phyloP scores from a whole-genome alignment of 2,113 vertebrate species.

The Motacilla tschutschensis region DNA sequence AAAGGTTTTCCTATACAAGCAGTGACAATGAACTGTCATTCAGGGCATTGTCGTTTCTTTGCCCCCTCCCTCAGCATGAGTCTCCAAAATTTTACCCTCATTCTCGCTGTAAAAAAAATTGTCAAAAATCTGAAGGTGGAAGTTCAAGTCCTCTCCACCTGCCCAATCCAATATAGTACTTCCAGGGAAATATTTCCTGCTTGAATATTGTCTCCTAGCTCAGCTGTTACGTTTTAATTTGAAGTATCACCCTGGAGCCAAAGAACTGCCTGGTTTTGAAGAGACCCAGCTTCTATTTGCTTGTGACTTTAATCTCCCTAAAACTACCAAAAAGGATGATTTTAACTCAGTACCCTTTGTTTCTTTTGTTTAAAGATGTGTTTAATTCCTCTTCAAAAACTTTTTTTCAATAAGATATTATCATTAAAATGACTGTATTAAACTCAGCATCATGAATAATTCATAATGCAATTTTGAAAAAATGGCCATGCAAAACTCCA shows the following conservation, averaged over 20 bases:
- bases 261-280: background rate
- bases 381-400: slow-evolving; percentile 8
- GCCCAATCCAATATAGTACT: background rate
- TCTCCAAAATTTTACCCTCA: background rate
- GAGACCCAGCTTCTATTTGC: background rate
- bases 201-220: background rate
- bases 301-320: background rate
- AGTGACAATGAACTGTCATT: background rate
- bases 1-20: background rate
- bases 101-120: background rate
- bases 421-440: slow-evolving; percentile 27
- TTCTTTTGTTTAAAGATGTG: slow-evolving; percentile 16
- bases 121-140: background rate
- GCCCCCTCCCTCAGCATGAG: background rate
- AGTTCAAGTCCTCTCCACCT: background rate
- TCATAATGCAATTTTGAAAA: slow-evolving; percentile 17
- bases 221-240: background rate
- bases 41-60: background rate
- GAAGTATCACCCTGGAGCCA: background rate
- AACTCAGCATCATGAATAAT: slow-evolving; percentile 30
- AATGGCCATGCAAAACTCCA: background rate
- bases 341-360: background rate
- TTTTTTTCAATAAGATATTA: background rate
- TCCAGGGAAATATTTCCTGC: background rate
- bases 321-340: background rate